Evolutionary conservation across 2,113 vertebrate genomes (phyloP).

Genomic region (Hepsetus odoe): DNA sequence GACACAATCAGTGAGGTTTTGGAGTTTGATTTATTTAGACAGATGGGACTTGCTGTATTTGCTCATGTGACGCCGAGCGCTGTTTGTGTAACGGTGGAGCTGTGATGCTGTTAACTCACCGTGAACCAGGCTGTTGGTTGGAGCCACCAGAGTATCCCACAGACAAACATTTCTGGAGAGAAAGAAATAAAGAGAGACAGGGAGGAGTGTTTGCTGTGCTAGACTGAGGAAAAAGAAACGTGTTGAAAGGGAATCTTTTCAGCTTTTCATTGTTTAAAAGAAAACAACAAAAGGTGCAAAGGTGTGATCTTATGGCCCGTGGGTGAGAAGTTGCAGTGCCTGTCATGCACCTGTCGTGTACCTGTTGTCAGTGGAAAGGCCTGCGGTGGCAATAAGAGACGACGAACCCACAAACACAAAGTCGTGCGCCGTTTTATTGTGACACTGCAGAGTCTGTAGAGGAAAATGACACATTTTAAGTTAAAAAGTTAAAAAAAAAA

Average conservation of each 20-base stretch:
- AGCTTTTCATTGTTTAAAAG: background rate
- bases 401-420: slow-evolving; percentile 97
- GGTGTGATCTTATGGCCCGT: background rate
- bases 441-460: slow-evolving; percentile 91
- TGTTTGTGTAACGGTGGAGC: background rate
- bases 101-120: slow-evolving; percentile 77
- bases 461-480: background rate
- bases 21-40: background rate
- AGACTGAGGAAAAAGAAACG: background rate
- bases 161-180: slow-evolving; percentile 90
- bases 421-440: slow-evolving; percentile 96
- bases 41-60: background rate
- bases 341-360: slow-evolving; percentile 61
- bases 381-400: slow-evolving; percentile 94
- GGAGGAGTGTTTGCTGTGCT: background rate
- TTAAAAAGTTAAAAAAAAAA: background rate
- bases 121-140: slow-evolving; percentile 87
- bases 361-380: slow-evolving; percentile 95
- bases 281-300: background rate
- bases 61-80: background rate
- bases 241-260: background rate
- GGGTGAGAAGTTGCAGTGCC: background rate
- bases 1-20: slow-evolving; percentile 9
- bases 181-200: slow-evolving; percentile 24
- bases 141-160: slow-evolving; percentile 94